phyloP scores from a whole-genome alignment of 2,797 vertebrate genomes.

The Myripristis murdjan region DNA sequence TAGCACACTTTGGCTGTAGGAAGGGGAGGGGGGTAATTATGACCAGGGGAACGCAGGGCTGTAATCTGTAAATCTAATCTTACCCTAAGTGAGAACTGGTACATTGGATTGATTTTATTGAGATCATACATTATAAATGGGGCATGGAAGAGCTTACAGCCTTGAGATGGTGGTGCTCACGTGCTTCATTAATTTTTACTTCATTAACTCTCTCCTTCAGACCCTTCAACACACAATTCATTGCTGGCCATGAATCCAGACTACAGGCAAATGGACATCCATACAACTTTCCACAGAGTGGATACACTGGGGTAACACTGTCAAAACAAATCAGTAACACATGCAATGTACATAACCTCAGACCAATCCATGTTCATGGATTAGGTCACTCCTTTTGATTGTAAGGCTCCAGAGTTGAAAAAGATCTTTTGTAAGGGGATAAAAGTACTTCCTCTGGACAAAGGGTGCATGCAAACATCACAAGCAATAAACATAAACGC shows the following conservation, averaged over 20 bases:
- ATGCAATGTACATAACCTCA: constrained; percentile 66
- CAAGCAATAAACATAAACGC: constrained; percentile 35
- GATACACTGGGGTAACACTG: constrained; percentile 65
- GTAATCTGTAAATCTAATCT: constrained; percentile 87
- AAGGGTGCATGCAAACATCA: not conserved
- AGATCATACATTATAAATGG: constrained; percentile 90
- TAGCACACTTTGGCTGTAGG: constrained; percentile 15
- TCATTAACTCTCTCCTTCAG: constrained; percentile 89
- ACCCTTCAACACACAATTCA: constrained; percentile 82
- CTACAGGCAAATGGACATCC: constrained; percentile 60
- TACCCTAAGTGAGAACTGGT: constrained; percentile 87
- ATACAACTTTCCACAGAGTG: constrained; percentile 63
- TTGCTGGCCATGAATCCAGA: constrained; percentile 72
- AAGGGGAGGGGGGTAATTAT: constrained; percentile 72
- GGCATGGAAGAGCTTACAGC: constrained; percentile 86
- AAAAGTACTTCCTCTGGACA: constrained; percentile 31
- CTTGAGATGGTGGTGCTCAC: constrained; percentile 85
- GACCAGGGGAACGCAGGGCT: constrained; percentile 76
- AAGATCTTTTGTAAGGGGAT: constrained; percentile 26
- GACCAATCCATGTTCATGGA: constrained; percentile 41
- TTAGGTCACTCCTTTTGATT: constrained; percentile 39
- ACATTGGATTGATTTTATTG: constrained; percentile 92
- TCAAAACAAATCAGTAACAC: constrained; percentile 77
- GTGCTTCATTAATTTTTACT: constrained; percentile 91
- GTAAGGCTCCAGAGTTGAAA: constrained; percentile 42